Evolutionary conservation across 2,888 invertebrate genomes (phyloP).

Genomic region (Cartodere bifasciata): DNA sequence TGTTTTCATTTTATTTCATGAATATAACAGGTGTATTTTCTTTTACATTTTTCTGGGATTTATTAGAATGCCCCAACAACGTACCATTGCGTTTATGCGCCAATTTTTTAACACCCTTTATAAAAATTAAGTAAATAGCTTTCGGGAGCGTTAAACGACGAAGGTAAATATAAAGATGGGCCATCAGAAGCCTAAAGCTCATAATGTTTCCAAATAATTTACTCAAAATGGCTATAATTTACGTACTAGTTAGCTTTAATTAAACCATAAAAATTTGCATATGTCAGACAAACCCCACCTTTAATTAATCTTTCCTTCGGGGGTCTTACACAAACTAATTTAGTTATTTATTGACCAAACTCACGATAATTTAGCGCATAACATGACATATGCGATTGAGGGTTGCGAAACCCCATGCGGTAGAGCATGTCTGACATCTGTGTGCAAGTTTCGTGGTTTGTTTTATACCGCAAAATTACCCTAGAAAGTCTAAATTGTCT

Average conservation of each 20-base stretch:
- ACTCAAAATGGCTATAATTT: conserved; percentile 18
- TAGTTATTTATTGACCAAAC: conserved; percentile 25
- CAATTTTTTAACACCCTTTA: too few species aligned
- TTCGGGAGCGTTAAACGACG: too few species aligned
- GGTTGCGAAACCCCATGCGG: conserved; percentile 1
- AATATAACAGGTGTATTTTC: too few species aligned
- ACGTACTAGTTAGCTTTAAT: conserved; percentile 16
- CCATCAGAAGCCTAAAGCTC: too few species aligned
- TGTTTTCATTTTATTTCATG: too few species aligned
- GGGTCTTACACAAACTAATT: conserved; percentile 25
- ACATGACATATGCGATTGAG: conserved; percentile 17
- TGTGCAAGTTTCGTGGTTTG: conserved; percentile 15
- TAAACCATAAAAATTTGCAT: conserved; percentile 24
- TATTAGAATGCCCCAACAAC: too few species aligned
- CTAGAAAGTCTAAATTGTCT: not conserved
- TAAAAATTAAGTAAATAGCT: too few species aligned
- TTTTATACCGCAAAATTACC: conserved; percentile 20
- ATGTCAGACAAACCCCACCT: conserved; percentile 18
- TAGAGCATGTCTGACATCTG: conserved; percentile 17
- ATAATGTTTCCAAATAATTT: too few species aligned
- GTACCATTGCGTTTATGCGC: too few species aligned
- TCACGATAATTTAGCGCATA: conserved; percentile 16
- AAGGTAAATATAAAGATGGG: too few species aligned
- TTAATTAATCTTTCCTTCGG: conserved; percentile 24
- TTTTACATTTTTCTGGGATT: too few species aligned